Evolutionary conservation across 2,113 vertebrate genomes (phyloP).

Genomic region (Malurus elegans): DNA sequence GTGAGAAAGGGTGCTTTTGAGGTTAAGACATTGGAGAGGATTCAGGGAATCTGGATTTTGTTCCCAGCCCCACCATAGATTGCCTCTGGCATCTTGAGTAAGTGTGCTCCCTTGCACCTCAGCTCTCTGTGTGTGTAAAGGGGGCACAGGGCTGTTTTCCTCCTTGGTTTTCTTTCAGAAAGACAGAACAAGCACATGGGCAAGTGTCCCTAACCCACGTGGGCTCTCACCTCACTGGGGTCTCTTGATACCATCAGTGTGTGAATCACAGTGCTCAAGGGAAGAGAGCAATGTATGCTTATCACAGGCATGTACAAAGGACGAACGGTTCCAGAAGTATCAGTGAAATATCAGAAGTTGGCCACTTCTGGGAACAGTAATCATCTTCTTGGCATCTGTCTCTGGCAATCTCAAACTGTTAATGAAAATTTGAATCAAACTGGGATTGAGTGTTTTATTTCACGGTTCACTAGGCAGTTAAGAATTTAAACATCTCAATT

Average conservation of each 20-base stretch:
- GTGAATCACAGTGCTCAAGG: background rate
- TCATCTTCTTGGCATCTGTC: background rate
- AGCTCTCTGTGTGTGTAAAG: background rate
- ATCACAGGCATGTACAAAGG: background rate
- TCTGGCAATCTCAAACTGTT: background rate
- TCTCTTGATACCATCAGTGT: background rate
- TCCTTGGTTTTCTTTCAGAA: background rate
- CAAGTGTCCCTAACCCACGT: background rate
- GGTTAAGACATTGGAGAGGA: constrained; percentile 35
- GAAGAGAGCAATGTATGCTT: background rate
- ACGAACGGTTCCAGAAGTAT: background rate
- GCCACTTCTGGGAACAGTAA: background rate
- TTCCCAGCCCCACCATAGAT: background rate
- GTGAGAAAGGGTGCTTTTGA: constrained; percentile 54
- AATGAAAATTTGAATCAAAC: constrained; percentile 4
- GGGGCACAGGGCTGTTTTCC: background rate
- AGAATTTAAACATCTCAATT: background rate
- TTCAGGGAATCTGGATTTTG: constrained; percentile 27
- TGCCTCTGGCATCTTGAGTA: background rate
- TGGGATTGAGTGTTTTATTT: background rate
- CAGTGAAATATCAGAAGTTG: background rate
- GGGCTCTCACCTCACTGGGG: background rate
- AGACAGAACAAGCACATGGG: background rate
- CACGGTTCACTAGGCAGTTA: background rate
- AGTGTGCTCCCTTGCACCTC: background rate